Base-by-base conservation (phyloP, 2,113 vertebrate species). In the Amphiprion ocellaris region DNA sequence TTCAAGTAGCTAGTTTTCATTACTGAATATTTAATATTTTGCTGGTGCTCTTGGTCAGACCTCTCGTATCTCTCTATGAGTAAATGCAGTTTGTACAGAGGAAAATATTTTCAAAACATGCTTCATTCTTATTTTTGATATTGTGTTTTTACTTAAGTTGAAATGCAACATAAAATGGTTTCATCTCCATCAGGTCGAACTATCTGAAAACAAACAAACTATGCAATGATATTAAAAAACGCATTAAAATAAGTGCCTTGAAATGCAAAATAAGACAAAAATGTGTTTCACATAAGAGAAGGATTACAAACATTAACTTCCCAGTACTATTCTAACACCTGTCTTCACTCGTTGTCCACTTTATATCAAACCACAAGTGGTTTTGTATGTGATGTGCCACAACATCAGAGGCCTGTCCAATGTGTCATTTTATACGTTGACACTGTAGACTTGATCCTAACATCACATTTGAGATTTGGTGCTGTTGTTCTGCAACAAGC, bases 41-140 rank as follows among this genome's bases (percentile, higher is more conserved):
- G 84, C 83, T 87, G 92, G 92, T 94, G 93, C 94, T 94, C 53
- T 84, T 67, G 37, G 68, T 92, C 88, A 78, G 76, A 86, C 69
- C 67, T 88, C 84, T 88, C 53, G 26, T 82, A 70, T 88, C 44
- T 84, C 79, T 75, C 60, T 58, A 70, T 87, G 74, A 85, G 73
- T 71, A 79, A 87, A 85, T 65, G 55, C 82, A 84, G 33, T 88
- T 90, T 93, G 90, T 93, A 94, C 86, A 94, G 89, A 91, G 77
- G 86, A 92, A 91, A 89, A 84, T 87, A 92, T 86, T 92, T 91
- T 87, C 81, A 79, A 77, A 59, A 58, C 69, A 75, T 77, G 66
- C 71, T 79, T 81, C 79, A 61, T 68, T 79, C 41, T 23, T 82
- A 69, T 77, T 73, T 82, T 78, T 79, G 6, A 69, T 75, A 23